Evolutionary conservation across 2,888 invertebrate genomes (phyloP).

Genomic region (Erannis defoliaria): DNA sequence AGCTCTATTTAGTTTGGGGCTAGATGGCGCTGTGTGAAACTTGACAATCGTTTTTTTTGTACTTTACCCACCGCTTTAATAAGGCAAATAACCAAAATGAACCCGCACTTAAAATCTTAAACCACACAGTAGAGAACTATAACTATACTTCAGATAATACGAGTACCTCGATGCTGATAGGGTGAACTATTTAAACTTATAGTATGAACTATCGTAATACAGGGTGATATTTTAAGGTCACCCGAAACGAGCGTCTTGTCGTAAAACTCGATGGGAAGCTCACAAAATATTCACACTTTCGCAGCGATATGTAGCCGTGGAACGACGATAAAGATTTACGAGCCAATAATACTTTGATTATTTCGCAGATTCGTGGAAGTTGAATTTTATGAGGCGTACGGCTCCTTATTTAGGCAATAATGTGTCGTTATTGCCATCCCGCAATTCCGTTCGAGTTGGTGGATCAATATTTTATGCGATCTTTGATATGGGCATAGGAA

Average conservation of each 20-base stretch:
- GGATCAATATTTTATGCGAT: constrained; percentile 60
- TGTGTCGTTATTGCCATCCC: constrained; percentile 67
- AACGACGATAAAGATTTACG: constrained; percentile 80
- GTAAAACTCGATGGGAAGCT: constrained; percentile 65
- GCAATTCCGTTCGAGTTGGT: constrained; percentile 55
- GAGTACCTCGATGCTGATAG: neutral
- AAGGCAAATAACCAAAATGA: too few relatives aligned
- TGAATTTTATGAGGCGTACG: constrained; percentile 77
- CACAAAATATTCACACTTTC: constrained; percentile 76
- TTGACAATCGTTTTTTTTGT: too few relatives aligned
- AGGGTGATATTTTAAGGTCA: constrained; percentile 47
- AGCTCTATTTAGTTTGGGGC: too few relatives aligned
- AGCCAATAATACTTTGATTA: constrained; percentile 82
- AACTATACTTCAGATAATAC: neutral
- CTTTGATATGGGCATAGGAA: constrained; percentile 36
- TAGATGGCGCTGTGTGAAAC: too few relatives aligned
- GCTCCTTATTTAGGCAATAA: constrained; percentile 78
- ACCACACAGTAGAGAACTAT: neutral
- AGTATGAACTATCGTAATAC: constrained; percentile 35
- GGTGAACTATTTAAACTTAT: constrained; percentile 18
- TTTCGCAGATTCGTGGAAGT: constrained; percentile 80
- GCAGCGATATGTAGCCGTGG: constrained; percentile 58
- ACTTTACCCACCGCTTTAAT: too few relatives aligned
- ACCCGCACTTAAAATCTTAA: neutral
- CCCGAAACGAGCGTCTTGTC: constrained; percentile 44